phyloP scores from a whole-genome alignment of 1,140 invertebrate genomes.

The Polypedilum pembai region DNA sequence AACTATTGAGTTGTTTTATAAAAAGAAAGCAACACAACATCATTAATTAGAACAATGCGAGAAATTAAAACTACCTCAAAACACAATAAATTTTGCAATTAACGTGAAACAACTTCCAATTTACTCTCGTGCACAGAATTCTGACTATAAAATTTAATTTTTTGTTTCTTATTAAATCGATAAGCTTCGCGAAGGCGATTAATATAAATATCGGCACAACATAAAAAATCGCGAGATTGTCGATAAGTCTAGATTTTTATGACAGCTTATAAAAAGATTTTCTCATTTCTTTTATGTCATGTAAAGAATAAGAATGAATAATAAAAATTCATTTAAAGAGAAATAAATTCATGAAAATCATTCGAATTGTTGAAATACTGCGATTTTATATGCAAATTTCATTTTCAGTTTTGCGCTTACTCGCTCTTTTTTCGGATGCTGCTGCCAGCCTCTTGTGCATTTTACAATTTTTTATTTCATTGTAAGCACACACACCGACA shows the following conservation, averaged over 20 bases:
- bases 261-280: slow-evolving; percentile 2
- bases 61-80: neutral
- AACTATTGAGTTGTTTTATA: too few relatives aligned
- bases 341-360: neutral
- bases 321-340: neutral
- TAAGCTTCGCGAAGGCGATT: neutral
- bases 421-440: neutral
- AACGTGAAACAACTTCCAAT: neutral
- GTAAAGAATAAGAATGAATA: slow-evolving; percentile 7
- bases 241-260: slow-evolving; percentile 9
- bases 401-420: neutral
- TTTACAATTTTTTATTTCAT: slow-evolving; percentile 14
- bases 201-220: neutral
- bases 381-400: slow-evolving; percentile 3
- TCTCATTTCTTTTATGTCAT: neutral
- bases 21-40: too few relatives aligned
- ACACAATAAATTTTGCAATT: neutral
- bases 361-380: slow-evolving; percentile 5
- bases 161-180: neutral
- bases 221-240: slow-evolving; percentile 1
- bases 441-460: neutral
- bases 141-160: too few relatives aligned
- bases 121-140: too few relatives aligned
- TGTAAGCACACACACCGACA: neutral
- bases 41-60: slow-evolving; percentile 1